phyloP scores from a whole-genome alignment of 2,888 invertebrate species.

The Pseudoips prasinana region DNA sequence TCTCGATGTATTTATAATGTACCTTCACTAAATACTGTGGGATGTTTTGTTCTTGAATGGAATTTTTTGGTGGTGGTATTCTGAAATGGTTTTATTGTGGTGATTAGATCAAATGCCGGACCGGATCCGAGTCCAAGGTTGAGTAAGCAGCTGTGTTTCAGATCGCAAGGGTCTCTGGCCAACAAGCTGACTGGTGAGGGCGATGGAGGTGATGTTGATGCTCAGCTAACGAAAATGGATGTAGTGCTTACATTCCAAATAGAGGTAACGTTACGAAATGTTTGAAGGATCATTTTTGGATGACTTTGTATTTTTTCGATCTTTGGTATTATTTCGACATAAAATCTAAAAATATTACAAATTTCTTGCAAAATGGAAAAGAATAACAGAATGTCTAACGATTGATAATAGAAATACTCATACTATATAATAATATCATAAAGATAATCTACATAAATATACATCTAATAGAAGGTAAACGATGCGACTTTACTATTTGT shows the following conservation, averaged over 20 bases:
- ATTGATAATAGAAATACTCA: too few species aligned
- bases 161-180: conserved; percentile 95
- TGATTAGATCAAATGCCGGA: conserved; percentile 73
- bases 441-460: too few species aligned
- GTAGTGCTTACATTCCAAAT: conserved; percentile 98
- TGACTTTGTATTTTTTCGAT: too few species aligned
- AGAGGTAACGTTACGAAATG: conserved; percentile 85
- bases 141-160: conserved; percentile 85
- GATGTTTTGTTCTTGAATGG: conserved; percentile 11
- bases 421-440: too few species aligned
- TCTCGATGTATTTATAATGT: conserved; percentile 9
- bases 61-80: conserved; percentile 46
- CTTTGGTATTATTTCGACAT: too few species aligned
- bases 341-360: too few species aligned
- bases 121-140: conserved; percentile 82
- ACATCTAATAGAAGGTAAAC: too few species aligned
- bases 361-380: too few species aligned
- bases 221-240: conserved; percentile 98
- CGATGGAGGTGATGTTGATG: conserved; percentile 97
- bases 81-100: conserved; percentile 35
- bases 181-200: conserved; percentile 96
- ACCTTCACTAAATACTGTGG: conserved; percentile 11
- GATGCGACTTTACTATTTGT: too few species aligned
- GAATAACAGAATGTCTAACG: too few species aligned
- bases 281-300: not conserved